Base-by-base conservation (phyloP, 2,113 vertebrate genomes). In the Leucoraja erinaceus region DNA sequence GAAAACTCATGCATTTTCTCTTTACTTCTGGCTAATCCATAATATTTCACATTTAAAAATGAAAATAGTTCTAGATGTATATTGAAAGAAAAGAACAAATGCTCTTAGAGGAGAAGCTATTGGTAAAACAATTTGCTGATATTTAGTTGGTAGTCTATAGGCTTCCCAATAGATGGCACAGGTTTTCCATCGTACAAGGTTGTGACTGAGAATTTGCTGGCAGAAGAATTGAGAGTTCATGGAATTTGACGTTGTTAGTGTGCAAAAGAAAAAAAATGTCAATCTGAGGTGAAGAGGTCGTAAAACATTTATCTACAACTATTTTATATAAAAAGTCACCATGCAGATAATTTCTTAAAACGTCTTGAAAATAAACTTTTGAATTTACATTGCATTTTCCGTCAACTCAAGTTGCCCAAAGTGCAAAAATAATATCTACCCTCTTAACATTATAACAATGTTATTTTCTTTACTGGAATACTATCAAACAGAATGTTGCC, bases 121-220 rank as follows among this genome's bases (percentile, higher is more conserved):
- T 59, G 47, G 22, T 83, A 83, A 83, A 83, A 10, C 20, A 83
- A 83, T 28, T 56, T 83, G 20, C 79, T 28, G 47, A 83, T 11
- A 56, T 20, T 28, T 88, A 59, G 14, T 16, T 88, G 83, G 28
- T 63, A 88, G 28, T 88, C 83, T 61, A 63, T n/a, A 61, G 83
- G 59, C 59, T 7, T 66, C 59, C 83, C 83, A 88, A 63, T 88
- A 88, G 83, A 66, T 88, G 83, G 83, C 83, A 88, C 28, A 63
- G 83, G 83, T 88, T 88, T 88, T 88, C 83, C 83, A 66, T 88
- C 83, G 18, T 59, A 11, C 61, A 61, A 14, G 56, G 7, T 88
- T 88, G 59, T 63, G 59, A 14, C 83, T 61, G 1, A 86, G 25
- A 86, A 88, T 63, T 63, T 63, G 25, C 4, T 63, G 11, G 59